A percentile compares a stretch with the other conserved stretches of the same genome.
Evolutionary conservation across 2,797 vertebrate species (phyloP).

Genomic region (Pogoniulus pusillus): DNA sequence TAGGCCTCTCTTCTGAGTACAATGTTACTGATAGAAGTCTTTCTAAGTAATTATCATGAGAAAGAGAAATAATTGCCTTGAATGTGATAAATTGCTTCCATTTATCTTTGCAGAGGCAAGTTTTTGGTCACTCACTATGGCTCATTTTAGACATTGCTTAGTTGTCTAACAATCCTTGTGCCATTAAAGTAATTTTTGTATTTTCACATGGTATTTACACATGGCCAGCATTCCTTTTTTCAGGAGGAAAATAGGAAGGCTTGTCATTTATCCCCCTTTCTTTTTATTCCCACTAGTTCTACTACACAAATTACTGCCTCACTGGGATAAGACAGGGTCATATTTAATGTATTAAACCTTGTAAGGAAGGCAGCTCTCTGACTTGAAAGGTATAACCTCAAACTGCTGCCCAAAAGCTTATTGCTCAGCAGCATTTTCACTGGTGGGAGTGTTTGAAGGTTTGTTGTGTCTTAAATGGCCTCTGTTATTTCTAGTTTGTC

Average conservation of each 20-base stretch:
- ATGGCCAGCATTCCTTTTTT: neutral
- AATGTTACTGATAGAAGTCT: neutral
- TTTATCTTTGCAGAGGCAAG: neutral
- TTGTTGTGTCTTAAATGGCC: neutral
- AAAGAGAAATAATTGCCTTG: neutral
- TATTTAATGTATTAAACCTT: neutral
- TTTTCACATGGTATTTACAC: no score
- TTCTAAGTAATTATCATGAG: neutral
- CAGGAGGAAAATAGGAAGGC: neutral
- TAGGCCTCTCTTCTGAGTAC: neutral
- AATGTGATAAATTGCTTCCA: neutral
- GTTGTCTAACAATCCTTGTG: rapidly evolving
- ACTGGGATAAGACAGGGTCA: neutral
- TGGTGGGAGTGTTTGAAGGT: neutral
- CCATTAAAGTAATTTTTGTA: neutral
- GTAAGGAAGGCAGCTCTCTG: neutral
- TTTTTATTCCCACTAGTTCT: neutral
- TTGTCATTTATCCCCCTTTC: neutral
- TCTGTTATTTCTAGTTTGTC: neutral
- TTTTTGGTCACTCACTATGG: neutral
- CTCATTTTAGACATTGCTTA: neutral
- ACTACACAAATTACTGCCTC: neutral
- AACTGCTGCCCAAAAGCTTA: neutral
- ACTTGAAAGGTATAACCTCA: neutral
- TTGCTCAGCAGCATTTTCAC: neutral